phyloP scores from a whole-genome alignment of 2,888 invertebrate genomes.

The Plebejus argus region DNA sequence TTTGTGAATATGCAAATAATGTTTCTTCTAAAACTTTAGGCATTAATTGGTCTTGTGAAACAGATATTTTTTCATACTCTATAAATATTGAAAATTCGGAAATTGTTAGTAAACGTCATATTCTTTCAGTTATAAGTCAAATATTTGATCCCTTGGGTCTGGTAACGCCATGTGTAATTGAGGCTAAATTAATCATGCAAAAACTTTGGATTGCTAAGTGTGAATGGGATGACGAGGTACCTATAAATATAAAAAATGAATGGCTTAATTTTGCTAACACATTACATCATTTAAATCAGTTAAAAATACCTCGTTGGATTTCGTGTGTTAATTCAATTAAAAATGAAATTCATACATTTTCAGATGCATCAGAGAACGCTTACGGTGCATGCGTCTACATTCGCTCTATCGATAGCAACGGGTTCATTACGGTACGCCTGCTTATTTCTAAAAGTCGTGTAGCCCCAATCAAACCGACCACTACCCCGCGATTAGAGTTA shows the following conservation, averaged over 20 bases:
- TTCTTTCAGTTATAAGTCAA: neutral
- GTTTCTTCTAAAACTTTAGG: neutral
- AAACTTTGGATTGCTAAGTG: slow-evolving; percentile 6
- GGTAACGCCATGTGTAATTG: slow-evolving; percentile 3
- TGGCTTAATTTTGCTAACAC: too few relatives aligned
- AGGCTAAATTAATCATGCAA: slow-evolving; percentile 22
- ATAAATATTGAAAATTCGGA: neutral
- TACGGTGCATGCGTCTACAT: slow-evolving; percentile 15
- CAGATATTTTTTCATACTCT: neutral
- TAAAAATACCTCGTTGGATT: slow-evolving; percentile 17
- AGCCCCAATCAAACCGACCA: slow-evolving; percentile 42
- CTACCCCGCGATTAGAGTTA: slow-evolving; percentile 46
- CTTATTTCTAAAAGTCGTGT: slow-evolving; percentile 43
- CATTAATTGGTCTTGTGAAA: neutral
- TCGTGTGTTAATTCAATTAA: neutral
- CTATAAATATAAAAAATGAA: too few relatives aligned
- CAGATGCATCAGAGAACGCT: slow-evolving; percentile 23
- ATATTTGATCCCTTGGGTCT: neutral
- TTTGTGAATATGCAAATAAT: neutral
- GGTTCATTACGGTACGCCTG: slow-evolving; percentile 32
- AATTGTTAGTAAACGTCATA: too few relatives aligned
- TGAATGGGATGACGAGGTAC: slow-evolving; percentile 9
- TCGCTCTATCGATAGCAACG: neutral
- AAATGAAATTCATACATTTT: neutral
- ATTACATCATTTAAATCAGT: neutral